A percentile compares a stretch with the other conserved stretches of the same genome.
phyloP scores from a whole-genome alignment of 2,113 vertebrate species.

The Myiagra hebetior region DNA sequence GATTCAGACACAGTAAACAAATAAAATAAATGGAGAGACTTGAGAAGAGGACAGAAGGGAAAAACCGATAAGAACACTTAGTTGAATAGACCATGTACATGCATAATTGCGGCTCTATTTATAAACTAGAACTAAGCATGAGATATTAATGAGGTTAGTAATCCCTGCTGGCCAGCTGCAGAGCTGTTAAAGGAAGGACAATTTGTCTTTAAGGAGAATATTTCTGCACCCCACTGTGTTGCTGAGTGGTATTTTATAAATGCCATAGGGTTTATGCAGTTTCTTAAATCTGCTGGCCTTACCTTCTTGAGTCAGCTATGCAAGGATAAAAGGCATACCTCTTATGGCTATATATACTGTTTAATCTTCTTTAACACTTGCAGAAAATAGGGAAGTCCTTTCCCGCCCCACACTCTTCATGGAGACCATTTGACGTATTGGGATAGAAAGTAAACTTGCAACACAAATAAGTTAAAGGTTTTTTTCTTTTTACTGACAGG shows the following conservation, averaged over 20 bases:
- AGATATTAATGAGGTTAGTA: conserved; percentile 44
- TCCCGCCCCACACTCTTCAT: background rate
- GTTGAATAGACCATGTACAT: background rate
- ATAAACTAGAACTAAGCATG: conserved; percentile 17
- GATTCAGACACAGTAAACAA: conserved; percentile 19
- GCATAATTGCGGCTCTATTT: conserved; percentile 17
- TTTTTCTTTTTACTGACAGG: background rate
- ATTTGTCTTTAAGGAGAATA: conserved; percentile 4
- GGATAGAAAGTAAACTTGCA: background rate
- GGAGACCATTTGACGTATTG: background rate
- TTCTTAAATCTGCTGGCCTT: background rate
- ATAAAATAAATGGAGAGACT: background rate
- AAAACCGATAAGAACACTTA: background rate
- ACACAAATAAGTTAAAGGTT: background rate
- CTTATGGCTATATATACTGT: background rate
- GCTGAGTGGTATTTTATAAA: background rate
- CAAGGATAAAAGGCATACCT: background rate
- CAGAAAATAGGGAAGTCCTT: background rate
- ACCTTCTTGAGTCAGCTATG: background rate
- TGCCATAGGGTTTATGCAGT: background rate
- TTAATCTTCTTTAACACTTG: background rate
- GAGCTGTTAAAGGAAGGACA: background rate
- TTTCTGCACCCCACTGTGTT: background rate
- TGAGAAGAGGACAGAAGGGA: background rate
- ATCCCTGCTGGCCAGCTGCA: conserved; percentile 24